These are phyloP conservation scores for Leuctra nigra DNA, from an alignment of 2,888 invertebrate species.

Conservation along the genomic window DNA sequence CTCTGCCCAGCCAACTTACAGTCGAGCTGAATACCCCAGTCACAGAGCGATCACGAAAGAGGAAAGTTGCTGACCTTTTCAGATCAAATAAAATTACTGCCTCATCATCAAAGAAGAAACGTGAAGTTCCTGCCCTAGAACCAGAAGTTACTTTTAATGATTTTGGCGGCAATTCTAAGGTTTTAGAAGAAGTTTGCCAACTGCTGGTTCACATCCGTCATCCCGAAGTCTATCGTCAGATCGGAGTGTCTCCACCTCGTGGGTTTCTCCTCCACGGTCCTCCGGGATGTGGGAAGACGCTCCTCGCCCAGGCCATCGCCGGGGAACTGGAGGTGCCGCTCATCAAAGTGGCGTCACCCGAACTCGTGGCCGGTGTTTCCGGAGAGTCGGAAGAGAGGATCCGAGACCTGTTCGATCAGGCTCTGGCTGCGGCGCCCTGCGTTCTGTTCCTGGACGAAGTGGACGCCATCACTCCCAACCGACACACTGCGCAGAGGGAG, in stretches of 20 bases:
- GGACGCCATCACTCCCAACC: constrained; percentile 89
- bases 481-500: constrained; percentile 84
- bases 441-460: constrained; percentile 94
- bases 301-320: constrained; percentile 74
- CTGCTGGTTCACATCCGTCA: constrained; percentile 80
- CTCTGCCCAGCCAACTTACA: neutral
- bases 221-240: constrained; percentile 77
- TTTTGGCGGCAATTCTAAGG: constrained; percentile 73
- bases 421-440: constrained; percentile 65
- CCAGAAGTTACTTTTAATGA: constrained; percentile 58
- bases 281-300: constrained; percentile 89
- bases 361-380: constrained; percentile 88
- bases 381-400: constrained; percentile 95
- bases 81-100: neutral
- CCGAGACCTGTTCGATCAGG: constrained; percentile 83
- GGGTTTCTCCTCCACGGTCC: constrained; percentile 94
- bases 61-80: neutral
- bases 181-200: constrained; percentile 64
- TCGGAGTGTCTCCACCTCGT: constrained; percentile 81
- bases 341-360: constrained; percentile 83
- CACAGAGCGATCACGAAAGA: constrained; percentile 2
- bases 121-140: constrained; percentile 32
- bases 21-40: neutral
- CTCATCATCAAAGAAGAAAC: neutral
- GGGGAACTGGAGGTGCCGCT: constrained; percentile 79